Conservation (phyloP, 2,113 vertebrate species). For the Ptyas mucosa region DNA sequence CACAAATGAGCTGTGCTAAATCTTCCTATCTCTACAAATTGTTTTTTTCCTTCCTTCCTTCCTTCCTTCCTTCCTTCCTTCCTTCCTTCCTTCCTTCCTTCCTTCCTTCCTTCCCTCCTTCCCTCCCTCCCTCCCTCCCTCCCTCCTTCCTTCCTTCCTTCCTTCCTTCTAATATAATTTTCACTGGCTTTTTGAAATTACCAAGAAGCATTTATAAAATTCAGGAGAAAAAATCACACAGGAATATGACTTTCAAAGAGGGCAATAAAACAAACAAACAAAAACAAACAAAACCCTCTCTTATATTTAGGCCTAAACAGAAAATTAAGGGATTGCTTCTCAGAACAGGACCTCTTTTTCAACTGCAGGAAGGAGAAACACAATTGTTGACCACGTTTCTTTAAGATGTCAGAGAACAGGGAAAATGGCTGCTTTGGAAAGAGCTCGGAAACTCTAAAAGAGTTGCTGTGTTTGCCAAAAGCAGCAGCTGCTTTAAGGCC, state of each 20-base stretch:
- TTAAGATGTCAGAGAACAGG: not conserved
- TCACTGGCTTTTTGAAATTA: not conserved
- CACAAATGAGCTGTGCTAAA: conserved; percentile 35
- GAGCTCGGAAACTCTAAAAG: conserved; percentile 60
- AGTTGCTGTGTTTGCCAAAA: conserved; percentile 53
- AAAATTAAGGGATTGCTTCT: conserved; percentile 40
- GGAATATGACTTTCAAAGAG: conserved; percentile 4
- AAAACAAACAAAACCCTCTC: not conserved
- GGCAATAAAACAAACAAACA: conserved; percentile 7
- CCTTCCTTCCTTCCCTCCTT: not conserved
- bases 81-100: not conserved
- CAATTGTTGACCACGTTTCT: not conserved
- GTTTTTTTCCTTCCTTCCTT: conserved; percentile 6
- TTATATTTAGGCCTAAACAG: conserved; percentile 32
- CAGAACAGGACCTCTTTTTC: conserved; percentile 31
- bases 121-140: not conserved
- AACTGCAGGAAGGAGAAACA: not conserved
- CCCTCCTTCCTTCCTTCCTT: not conserved
- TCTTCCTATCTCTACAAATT: conserved; percentile 19
- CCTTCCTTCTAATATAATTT: not conserved
- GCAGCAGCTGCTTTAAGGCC: conserved; percentile 65
- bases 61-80: not conserved
- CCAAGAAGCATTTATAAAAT: not conserved
- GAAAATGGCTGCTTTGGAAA: conserved; percentile 55
- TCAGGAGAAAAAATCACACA: not conserved